These are phyloP conservation scores for Felis chaus DNA, from an alignment of 2,113 vertebrate species.

Conservation along the genomic window DNA sequence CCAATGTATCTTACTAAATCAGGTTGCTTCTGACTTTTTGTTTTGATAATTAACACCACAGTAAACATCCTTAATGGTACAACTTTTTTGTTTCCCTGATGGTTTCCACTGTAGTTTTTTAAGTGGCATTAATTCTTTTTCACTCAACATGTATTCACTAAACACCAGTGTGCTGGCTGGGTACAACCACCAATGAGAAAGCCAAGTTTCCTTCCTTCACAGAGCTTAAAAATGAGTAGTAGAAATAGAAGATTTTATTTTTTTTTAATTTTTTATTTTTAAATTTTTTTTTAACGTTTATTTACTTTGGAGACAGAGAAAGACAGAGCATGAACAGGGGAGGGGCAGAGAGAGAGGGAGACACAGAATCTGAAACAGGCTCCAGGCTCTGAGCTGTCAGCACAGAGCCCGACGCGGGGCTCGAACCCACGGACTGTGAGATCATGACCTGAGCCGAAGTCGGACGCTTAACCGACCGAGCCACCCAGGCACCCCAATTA, in stretches of 20 bases:
- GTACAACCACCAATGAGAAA: not conserved
- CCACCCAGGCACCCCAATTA: not conserved
- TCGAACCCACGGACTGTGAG: too few relatives aligned
- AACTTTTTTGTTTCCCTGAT: not conserved
- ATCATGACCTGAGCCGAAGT: too few relatives aligned
- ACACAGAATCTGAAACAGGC: too few relatives aligned
- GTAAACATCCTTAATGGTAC: not conserved
- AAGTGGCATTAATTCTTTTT: not conserved
- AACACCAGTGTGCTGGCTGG: not conserved
- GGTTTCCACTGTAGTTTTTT: not conserved
- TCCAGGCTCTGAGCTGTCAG: too few relatives aligned
- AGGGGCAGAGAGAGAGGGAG: too few relatives aligned
- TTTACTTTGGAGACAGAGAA: too few relatives aligned
- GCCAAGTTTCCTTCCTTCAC: not conserved
- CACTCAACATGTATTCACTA: not conserved
- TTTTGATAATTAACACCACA: not conserved
- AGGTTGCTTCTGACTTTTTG: not conserved
- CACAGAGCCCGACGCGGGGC: too few relatives aligned
- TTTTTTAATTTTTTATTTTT: too few relatives aligned
- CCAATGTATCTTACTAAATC: not conserved
- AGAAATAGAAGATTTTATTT: not conserved
- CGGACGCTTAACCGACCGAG: too few relatives aligned
- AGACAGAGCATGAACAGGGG: too few relatives aligned
- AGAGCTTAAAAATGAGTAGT: slow-evolving; percentile 1
- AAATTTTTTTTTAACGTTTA: too few relatives aligned